These are phyloP conservation scores for Caenorhabditis zanzibari DNA, from an alignment of 2,888 invertebrate genomes.

Conservation along the genomic window DNA sequence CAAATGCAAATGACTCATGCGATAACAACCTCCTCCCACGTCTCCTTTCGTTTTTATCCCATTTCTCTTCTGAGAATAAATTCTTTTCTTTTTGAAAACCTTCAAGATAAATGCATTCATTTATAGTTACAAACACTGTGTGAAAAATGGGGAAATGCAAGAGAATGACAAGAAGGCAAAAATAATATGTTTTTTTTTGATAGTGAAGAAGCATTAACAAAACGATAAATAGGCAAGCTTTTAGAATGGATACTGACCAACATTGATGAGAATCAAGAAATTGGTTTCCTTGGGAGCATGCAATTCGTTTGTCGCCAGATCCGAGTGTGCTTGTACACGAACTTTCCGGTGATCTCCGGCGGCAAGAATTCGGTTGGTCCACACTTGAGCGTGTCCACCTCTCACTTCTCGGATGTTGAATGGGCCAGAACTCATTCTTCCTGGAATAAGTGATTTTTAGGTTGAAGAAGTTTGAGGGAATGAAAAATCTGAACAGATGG, in stretches of 20 bases:
- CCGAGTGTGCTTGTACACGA: constrained; percentile 69
- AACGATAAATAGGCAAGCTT: constrained; percentile 29
- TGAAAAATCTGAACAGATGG: no score
- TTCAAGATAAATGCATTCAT: constrained; percentile 50
- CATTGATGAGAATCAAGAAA: constrained; percentile 75
- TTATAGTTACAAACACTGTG: constrained; percentile 59
- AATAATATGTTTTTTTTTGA: constrained; percentile 1
- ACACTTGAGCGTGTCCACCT: constrained; percentile 69
- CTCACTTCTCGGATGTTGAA: constrained; percentile 67
- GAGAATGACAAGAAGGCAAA: constrained; percentile 8
- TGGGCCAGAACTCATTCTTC: constrained; percentile 65
- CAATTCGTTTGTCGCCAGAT: constrained; percentile 53
- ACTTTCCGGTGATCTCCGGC: constrained; percentile 67
- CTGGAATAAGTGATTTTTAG: no score
- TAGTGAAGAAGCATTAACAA: neutral
- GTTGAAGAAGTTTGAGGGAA: no score
- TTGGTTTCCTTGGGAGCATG: constrained; percentile 72
- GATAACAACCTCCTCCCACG: constrained; percentile 3
- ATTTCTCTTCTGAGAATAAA: constrained; percentile 34
- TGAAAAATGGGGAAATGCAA: neutral
- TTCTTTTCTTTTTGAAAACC: neutral
- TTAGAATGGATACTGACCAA: constrained; percentile 74
- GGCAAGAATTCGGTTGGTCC: constrained; percentile 66
- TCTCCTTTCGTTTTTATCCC: constrained; percentile 41
- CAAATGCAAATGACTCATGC: constrained; percentile 55